These are phyloP conservation scores for Euleptes europaea DNA, from an alignment of 2,113 vertebrate species.

Conservation along the genomic window DNA sequence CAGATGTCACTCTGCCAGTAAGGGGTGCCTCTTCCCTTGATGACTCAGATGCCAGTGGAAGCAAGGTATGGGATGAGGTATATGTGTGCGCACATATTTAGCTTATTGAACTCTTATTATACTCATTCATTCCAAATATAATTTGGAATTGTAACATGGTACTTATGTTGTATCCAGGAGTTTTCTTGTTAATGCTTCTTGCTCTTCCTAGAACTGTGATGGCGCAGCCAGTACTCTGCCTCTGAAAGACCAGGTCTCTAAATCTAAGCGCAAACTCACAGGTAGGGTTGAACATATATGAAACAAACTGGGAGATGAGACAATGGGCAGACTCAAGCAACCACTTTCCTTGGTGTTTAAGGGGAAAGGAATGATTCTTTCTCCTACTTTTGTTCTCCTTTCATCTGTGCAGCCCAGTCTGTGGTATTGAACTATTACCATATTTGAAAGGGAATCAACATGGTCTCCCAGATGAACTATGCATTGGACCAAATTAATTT, in stretches of 20 bases:
- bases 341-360: neutral
- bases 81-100: neutral
- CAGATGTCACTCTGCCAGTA: fast-evolving
- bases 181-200: conserved; percentile 1
- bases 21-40: neutral
- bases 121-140: neutral
- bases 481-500: neutral
- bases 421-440: no score
- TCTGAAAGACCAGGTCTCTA: conserved; percentile 26
- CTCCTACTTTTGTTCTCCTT: no score
- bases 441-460: neutral
- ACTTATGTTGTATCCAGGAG: neutral
- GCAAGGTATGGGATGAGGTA: conserved; percentile 49
- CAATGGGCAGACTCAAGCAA: neutral
- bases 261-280: conserved; percentile 41
- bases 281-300: conserved; percentile 19
- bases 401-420: neutral
- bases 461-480: neutral
- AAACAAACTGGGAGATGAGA: neutral
- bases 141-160: neutral
- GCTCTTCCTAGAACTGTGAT: conserved; percentile 15
- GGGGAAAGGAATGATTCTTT: neutral
- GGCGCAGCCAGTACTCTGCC: fast-evolving
- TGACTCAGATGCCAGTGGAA: conserved; percentile 2
- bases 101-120: neutral